Percentiles rank a stretch among this genome's conserved stretches.
phyloP scores from a whole-genome alignment of 2,888 invertebrate genomes.

The Cataglyphis altisquamis region DNA sequence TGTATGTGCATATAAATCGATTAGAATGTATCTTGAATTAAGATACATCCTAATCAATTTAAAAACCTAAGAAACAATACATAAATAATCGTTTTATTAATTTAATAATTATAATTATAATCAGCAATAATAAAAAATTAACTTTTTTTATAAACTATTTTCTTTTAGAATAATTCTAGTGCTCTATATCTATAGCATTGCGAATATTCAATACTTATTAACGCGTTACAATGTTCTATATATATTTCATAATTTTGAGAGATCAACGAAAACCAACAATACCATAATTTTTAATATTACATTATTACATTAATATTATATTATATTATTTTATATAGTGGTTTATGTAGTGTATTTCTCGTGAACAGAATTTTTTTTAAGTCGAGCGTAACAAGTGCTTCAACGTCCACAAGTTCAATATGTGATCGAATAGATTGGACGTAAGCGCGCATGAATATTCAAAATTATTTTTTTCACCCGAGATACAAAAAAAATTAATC shows the following conservation, averaged over 20 bases:
- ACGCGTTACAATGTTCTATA: neutral
- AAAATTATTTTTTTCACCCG: neutral
- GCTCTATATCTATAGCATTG: neutral
- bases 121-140: neutral
- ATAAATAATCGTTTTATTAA: neutral
- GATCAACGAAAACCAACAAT: neutral
- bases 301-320: too few relatives aligned
- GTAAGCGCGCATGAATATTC: neutral
- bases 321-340: neutral
- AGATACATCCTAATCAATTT: neutral
- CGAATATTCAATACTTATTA: neutral
- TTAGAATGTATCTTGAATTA: neutral
- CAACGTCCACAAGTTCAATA: conserved; percentile 1
- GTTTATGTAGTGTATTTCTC: neutral
- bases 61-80: neutral
- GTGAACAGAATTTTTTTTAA: conserved; percentile 30
- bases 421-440: neutral
- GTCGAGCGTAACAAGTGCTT: conserved; percentile 8
- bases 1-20: neutral
- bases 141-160: neutral
- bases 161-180: neutral
- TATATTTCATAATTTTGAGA: neutral
- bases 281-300: neutral
- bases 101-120: neutral
- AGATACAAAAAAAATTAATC: neutral